Base-by-base conservation (phyloP, 2,888 invertebrate genomes). In the Brachyptera putata region DNA sequence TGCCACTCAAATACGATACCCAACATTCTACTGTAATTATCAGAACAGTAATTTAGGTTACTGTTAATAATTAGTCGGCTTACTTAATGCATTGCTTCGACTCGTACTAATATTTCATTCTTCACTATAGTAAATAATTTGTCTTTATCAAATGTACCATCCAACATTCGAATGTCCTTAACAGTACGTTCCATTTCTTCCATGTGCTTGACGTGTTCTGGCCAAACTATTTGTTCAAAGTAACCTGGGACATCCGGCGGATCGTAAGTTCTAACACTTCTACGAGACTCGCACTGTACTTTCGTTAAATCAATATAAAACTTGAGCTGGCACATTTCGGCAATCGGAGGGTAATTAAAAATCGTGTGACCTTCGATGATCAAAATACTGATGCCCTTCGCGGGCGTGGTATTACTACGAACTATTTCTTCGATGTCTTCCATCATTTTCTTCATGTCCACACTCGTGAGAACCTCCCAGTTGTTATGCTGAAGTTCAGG, bases 141-240 rank as follows among this genome's bases (percentile, higher is more conserved):
- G 7, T 53, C 53, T 36, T 53, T 16, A 11, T 14, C 22, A 2
- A 34, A 9, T 1, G 36, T 36, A 1, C 53, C 53, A n/a, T 53
- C 53, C 34, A 53, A 18, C 53, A 43, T 9, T 43, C 18, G 16
- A 11, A 43, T 43, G 18, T 18, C 43, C 21, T 16, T 2, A 46
- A 9, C 36, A 36, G 21, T 3, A 9, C 22, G 22, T 21, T 21
- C 2, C 53, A 58, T 48, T 34, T 81, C 79, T 21, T 73, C 67
- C 37, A 79, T 73, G 68, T 86, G 81, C 67, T 75, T 76, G 60
- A 83, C 69, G 71, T 94, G 90, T 70, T 86, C 84, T n/a, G 95
- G 95, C 95, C 95, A 96, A n/a, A 89, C 92, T 70, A 88, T 84
- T 66, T 76, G 75, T 46, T 95, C 91, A 76, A 95, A 95, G 77